Evolutionary conservation across 2,888 invertebrate genomes (phyloP).

Genomic region (Bellardia pandia): DNA sequence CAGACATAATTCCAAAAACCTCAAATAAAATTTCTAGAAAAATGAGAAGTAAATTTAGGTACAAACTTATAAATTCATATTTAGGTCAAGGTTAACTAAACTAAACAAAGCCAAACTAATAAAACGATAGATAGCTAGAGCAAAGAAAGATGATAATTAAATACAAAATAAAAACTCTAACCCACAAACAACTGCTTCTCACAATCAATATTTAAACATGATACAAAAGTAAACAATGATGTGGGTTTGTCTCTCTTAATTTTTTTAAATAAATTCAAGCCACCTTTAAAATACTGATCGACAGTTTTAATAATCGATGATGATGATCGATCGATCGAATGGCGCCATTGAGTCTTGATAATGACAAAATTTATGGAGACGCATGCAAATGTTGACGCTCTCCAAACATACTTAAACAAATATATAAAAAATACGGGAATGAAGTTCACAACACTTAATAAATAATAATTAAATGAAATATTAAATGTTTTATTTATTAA

Average conservation of each 20-base stretch:
- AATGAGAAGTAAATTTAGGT: neutral
- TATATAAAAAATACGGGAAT: neutral
- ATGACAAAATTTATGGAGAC: slow-evolving; percentile 2
- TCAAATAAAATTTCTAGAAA: neutral
- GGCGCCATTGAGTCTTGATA: slow-evolving; percentile 58
- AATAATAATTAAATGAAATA: neutral
- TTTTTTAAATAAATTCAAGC: neutral
- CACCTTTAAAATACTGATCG: neutral
- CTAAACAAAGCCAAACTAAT: neutral
- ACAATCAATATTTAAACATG: neutral
- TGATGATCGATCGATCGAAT: slow-evolving; percentile 28
- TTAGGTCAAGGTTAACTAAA: slow-evolving; percentile 60
- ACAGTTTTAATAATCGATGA: neutral
- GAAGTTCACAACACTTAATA: neutral
- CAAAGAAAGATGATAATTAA: slow-evolving; percentile 36
- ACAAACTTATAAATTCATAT: slow-evolving; percentile 38
- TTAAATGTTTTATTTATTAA: slow-evolving; percentile 20
- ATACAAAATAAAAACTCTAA: slow-evolving; percentile 37
- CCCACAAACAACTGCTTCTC: slow-evolving; percentile 2
- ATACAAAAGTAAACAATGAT: neutral
- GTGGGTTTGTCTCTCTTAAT: neutral
- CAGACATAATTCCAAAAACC: neutral
- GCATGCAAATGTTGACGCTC: neutral
- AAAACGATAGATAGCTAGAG: neutral
- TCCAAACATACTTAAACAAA: neutral